Evolutionary conservation across 2,113 vertebrate genomes (phyloP).

Genomic region (Pseudolaguvia tuberculata): DNA sequence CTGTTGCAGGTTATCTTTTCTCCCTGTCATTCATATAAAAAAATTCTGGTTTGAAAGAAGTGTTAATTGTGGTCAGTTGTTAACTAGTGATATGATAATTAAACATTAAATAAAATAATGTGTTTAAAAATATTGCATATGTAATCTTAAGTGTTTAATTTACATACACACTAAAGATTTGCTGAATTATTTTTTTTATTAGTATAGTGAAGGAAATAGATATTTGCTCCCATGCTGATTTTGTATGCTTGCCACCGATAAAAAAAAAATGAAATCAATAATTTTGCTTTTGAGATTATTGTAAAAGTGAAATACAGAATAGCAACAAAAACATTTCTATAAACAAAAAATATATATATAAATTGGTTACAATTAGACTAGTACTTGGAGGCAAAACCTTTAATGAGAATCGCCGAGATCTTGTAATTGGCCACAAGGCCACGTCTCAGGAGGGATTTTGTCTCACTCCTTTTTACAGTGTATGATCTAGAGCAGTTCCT

Average conservation of each 20-base stretch:
- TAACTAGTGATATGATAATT: slow-evolving; percentile 77
- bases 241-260: too few relatives aligned
- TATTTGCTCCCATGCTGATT: too few relatives aligned
- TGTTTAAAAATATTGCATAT: slow-evolving; percentile 48
- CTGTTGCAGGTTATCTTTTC: slow-evolving; percentile 52
- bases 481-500: too few relatives aligned
- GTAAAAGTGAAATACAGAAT: background rate
- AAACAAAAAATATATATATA: background rate
- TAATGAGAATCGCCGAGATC: too few relatives aligned
- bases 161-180: background rate
- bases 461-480: too few relatives aligned
- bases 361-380: too few relatives aligned
- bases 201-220: too few relatives aligned
- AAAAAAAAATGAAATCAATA: too few relatives aligned
- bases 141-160: background rate
- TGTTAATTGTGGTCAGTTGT: slow-evolving; percentile 76
- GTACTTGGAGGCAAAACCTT: too few relatives aligned
- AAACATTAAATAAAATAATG: slow-evolving; percentile 69
- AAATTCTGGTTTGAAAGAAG: slow-evolving; percentile 61
- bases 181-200: background rate
- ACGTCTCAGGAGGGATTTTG: too few relatives aligned
- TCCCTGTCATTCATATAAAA: slow-evolving; percentile 54
- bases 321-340: background rate
- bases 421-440: too few relatives aligned
- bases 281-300: too few relatives aligned